Percentiles rank a stretch among this genome's conserved stretches.
These are phyloP conservation scores for Chaenodraco wilsoni DNA, from an alignment of 2,797 vertebrate species.

Conservation along the genomic window DNA sequence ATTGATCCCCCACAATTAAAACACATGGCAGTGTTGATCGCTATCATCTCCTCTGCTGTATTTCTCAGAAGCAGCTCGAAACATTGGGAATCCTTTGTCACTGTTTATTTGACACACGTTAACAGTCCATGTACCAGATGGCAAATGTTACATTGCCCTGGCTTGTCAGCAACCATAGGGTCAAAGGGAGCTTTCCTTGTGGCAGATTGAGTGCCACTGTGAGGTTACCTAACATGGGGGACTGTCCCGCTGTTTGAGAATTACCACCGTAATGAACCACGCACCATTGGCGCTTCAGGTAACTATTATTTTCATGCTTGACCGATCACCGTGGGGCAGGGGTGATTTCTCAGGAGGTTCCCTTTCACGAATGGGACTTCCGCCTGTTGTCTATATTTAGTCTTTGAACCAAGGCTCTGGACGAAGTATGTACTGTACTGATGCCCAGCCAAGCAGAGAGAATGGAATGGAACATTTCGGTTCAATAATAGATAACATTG, in stretches of 20 bases:
- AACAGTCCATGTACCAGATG: constrained; percentile 35
- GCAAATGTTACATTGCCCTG: constrained; percentile 39
- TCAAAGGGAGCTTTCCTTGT: constrained; percentile 62
- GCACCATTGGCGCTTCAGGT: constrained; percentile 68
- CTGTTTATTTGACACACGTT: constrained; percentile 68
- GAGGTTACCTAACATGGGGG: constrained; percentile 62
- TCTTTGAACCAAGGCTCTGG: constrained; percentile 7
- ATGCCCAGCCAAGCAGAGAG: constrained; percentile 28
- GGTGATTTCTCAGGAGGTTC: constrained; percentile 76
- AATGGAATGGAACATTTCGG: constrained; percentile 45
- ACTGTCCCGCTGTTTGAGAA: constrained; percentile 66
- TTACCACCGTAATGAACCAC: constrained; percentile 72
- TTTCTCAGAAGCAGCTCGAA: constrained; percentile 39
- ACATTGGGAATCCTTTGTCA: constrained; percentile 55
- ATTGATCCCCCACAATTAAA: constrained; percentile 54
- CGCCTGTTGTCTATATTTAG: constrained; percentile 75
- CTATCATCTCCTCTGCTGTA: not conserved
- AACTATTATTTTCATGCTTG: constrained; percentile 80
- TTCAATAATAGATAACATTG: constrained; percentile 40
- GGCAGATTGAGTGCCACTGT: constrained; percentile 68
- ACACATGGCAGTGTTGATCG: constrained; percentile 24
- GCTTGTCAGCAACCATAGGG: constrained; percentile 61
- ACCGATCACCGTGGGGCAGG: constrained; percentile 41
- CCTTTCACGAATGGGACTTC: constrained; percentile 70
- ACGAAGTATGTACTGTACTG: constrained; percentile 21